Percentiles rank a stretch among this genome's conserved stretches.
These are phyloP conservation scores for Odontocolon sp. DNA, from an alignment of 2,888 invertebrate genomes.

Conservation along the genomic window DNA sequence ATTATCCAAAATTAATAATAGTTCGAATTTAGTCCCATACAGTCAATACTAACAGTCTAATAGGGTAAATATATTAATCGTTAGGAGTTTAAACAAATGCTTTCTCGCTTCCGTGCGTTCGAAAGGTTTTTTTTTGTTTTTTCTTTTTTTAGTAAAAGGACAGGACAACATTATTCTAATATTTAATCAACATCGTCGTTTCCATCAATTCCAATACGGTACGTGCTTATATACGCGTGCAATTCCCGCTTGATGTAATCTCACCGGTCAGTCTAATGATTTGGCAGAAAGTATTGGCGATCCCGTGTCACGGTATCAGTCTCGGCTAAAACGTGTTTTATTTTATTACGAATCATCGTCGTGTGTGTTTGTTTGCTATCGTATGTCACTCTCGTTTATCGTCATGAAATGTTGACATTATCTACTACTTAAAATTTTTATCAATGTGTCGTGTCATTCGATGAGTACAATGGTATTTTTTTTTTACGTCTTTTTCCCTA, in stretches of 20 bases:
- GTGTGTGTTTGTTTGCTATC: not conserved
- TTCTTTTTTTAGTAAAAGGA: slow-evolving; percentile 24
- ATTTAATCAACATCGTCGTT: slow-evolving; percentile 16
- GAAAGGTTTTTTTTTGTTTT: slow-evolving; percentile 64
- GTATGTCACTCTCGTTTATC: not conserved
- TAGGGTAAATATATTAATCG: slow-evolving; percentile 58
- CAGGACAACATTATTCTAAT: slow-evolving; percentile 31
- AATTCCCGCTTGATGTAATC: slow-evolving; percentile 42
- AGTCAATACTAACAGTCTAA: slow-evolving; percentile 73
- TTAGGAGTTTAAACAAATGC: slow-evolving; percentile 60
- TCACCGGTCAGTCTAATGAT: slow-evolving; percentile 41
- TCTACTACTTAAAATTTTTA: slow-evolving; percentile 31
- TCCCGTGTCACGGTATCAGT: slow-evolving; percentile 18
- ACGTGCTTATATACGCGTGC: slow-evolving; percentile 17
- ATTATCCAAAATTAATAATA: slow-evolving; percentile 70
- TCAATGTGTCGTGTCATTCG: slow-evolving; percentile 9
- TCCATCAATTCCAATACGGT: slow-evolving; percentile 38
- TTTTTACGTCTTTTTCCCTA: not conserved
- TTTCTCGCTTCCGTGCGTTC: slow-evolving; percentile 63
- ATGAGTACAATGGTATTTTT: not conserved
- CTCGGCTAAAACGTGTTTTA: slow-evolving; percentile 17
- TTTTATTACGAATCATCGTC: slow-evolving; percentile 11
- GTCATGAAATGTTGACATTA: slow-evolving; percentile 4
- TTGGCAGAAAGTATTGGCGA: slow-evolving; percentile 18
- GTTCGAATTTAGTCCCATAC: slow-evolving; percentile 74